A percentile compares a stretch with the other conserved stretches of the same genome.
phyloP scores from a whole-genome alignment of 2,113 vertebrate genomes.

The Dasypus novemcinctus region DNA sequence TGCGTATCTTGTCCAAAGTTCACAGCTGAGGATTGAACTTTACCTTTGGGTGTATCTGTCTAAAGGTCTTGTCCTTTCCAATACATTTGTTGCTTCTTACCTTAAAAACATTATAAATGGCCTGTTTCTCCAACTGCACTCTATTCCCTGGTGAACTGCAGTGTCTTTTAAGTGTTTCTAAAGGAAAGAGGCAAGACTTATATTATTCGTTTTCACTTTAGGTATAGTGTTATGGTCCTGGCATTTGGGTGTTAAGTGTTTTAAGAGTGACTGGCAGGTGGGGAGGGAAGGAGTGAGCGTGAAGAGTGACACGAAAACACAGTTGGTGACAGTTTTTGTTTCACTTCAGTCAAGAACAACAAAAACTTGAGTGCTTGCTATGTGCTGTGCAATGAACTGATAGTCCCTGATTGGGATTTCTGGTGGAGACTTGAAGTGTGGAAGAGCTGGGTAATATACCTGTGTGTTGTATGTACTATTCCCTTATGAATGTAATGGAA shows the following conservation, averaged over 20 bases:
- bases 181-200: constrained; percentile 21
- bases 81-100: neutral
- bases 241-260: neutral
- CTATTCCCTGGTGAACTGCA: neutral
- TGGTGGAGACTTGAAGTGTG: neutral
- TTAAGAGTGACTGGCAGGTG: neutral
- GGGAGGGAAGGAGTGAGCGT: neutral
- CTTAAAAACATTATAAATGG: neutral
- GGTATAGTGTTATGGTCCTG: constrained; percentile 14
- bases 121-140: neutral
- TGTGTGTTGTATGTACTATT: neutral
- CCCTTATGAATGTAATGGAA: neutral
- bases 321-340: constrained; percentile 20
- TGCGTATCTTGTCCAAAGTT: constrained; percentile 17
- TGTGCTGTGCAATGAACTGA: neutral
- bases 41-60: neutral
- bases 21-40: constrained; percentile 18
- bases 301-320: neutral
- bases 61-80: neutral
- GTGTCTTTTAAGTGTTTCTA: neutral
- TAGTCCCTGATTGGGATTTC: neutral
- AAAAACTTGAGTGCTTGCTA: neutral
- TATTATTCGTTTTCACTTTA: constrained; percentile 30
- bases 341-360: neutral
- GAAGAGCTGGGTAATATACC: neutral